Percentiles rank a stretch among this genome's conserved stretches.
These are phyloP conservation scores for Buteo buteo DNA, from an alignment of 2,113 vertebrate genomes.

Conservation along the genomic window DNA sequence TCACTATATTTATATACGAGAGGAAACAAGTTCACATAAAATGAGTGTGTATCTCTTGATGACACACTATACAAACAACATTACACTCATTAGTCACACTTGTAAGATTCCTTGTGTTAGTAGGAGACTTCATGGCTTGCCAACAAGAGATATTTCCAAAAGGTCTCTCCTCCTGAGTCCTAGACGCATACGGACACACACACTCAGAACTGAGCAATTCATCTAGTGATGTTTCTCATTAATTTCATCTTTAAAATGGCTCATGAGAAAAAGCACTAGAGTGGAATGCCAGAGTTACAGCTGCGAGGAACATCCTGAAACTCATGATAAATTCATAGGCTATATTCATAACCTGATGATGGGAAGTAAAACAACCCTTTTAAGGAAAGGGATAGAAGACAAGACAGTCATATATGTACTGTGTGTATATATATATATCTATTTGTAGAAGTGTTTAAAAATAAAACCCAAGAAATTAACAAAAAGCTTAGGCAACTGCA, in stretches of 20 bases:
- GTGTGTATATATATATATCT: background rate
- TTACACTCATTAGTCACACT: conserved; percentile 51
- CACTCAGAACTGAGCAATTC: conserved; percentile 29
- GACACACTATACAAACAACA: background rate
- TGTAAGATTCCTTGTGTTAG: background rate
- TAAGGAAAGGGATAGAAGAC: background rate
- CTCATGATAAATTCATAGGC: background rate
- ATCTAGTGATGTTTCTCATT: conserved; percentile 20
- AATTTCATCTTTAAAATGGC: conserved; percentile 24
- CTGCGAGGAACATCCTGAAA: background rate
- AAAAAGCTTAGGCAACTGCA: background rate
- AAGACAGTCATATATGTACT: background rate
- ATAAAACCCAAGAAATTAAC: conserved; percentile 7
- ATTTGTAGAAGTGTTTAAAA: conserved; percentile 42
- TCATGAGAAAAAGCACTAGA: background rate
- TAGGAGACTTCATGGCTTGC: background rate
- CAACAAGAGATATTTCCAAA: conserved; percentile 21
- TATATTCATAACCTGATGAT: background rate
- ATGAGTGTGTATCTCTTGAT: background rate
- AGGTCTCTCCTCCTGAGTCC: background rate
- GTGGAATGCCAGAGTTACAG: background rate
- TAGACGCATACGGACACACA: background rate
- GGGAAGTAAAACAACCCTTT: conserved; percentile 2
- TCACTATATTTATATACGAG: background rate
- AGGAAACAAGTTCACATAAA: background rate